Base-by-base conservation (phyloP, 2,797 vertebrate genomes). In the Chelon auratus region DNA sequence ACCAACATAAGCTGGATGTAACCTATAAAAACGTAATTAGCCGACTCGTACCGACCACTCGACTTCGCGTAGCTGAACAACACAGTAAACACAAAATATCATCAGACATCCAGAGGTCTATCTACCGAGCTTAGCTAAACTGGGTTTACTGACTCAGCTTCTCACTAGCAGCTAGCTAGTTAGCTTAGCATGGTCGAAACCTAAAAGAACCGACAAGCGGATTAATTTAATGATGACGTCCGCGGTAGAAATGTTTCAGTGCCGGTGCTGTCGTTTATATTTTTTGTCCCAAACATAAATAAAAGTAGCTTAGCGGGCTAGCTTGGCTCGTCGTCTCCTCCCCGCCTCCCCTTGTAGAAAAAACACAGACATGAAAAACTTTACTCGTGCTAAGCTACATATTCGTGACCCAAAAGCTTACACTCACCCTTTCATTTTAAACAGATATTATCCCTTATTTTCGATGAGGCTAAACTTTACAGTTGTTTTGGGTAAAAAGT, bases 341-440 rank as follows among this genome's bases (percentile, higher is more conserved):
- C 90, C 90, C 92, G 87, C 90, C 92, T 89, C 86, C 91, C 87
- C 88, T 86, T 68, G 66, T 77, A 90, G 67, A 69, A 86, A 87
- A 90, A 93, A 90, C 30, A 92, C 68, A 92, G 73, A 83, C 81
- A 84, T 78, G 87, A 88, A 91, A 94, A 94, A 93, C 93, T 95
- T 95, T 92, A 89, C 83, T 90, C 84, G 80, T 85, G 86, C 82
- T 84, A 83, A 83, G 75, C 79, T 83, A 81, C 78, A 89, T 84
- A 90, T 83, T 81, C 76, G 63, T 62, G 71, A 76, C 77, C 76
- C 70, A 60, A 87, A 84, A 82, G 78, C 69, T 81, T 33, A 81
- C 86, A 95, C 95, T 95, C 94, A 95, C 95, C 95, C 95, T 94
- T 95, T 95, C 95, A 95, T 95, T 83, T 91, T 93, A 89, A 89